These are phyloP conservation scores for Sympetrum striolatum DNA, from an alignment of 2,888 invertebrate genomes.

Conservation along the genomic window DNA sequence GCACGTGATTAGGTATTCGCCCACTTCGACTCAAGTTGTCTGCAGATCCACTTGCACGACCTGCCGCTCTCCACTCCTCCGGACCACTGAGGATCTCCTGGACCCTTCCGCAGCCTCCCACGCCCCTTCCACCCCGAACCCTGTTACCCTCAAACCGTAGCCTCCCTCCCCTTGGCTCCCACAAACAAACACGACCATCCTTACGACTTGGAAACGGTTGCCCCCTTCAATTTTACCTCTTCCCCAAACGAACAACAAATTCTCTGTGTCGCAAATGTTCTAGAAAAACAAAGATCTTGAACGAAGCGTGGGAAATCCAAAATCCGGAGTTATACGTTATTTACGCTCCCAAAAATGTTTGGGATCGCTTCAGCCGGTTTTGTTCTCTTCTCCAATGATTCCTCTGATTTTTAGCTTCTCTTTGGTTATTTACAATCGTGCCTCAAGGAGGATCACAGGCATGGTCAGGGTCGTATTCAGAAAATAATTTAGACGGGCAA, in stretches of 20 bases:
- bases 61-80: not conserved
- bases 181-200: not conserved
- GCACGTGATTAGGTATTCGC: too few relatives aligned
- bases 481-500: too few relatives aligned
- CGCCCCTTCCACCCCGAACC: not conserved
- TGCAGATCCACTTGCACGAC: not conserved
- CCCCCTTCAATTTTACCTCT: not conserved
- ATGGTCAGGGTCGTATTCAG: too few relatives aligned
- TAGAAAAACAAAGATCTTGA: not conserved
- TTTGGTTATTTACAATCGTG: too few relatives aligned
- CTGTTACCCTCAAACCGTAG: not conserved
- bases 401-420: too few relatives aligned
- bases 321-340: too few relatives aligned
- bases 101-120: not conserved
- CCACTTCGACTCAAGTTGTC: too few relatives aligned
- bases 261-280: not conserved
- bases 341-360: too few relatives aligned
- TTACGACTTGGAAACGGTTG: not conserved
- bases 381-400: too few relatives aligned
- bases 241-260: not conserved
- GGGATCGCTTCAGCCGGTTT: too few relatives aligned
- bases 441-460: too few relatives aligned
- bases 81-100: not conserved
- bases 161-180: not conserved
- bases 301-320: not conserved